Conservation (phyloP, 2,797 vertebrate genomes). For the Acestrorhynchus altus region DNA sequence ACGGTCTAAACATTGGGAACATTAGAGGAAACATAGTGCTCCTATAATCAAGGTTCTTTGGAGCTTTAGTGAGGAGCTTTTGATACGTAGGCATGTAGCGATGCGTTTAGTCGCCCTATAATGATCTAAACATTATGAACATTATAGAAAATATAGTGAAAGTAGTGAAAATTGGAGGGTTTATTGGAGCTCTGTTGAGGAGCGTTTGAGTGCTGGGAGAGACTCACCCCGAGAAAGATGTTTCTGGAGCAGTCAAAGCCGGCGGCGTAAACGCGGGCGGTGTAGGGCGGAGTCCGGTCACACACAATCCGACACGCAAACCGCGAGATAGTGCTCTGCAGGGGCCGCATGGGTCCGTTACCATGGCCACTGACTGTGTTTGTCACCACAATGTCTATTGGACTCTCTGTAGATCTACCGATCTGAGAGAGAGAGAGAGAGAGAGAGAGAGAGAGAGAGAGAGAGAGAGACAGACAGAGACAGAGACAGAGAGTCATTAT, state of each 20-base stretch:
- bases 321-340: constrained; percentile 94
- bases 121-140: no score
- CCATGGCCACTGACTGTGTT: constrained; percentile 85
- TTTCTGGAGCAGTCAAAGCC: constrained; percentile 97
- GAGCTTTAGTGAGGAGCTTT: no score
- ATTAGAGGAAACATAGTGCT: no score
- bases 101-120: no score
- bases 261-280: constrained; percentile 90
- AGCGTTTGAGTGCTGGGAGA: background rate
- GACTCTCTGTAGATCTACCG: constrained; percentile 91
- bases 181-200: no score
- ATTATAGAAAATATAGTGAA: no score
- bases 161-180: no score
- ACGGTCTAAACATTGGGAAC: no score
- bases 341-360: constrained; percentile 80
- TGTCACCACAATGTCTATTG: constrained; percentile 94
- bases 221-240: constrained; percentile 91
- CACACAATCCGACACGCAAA: constrained; percentile 97
- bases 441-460: background rate
- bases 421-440: constrained; percentile 74
- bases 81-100: no score
- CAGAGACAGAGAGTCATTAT: background rate
- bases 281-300: constrained; percentile 88
- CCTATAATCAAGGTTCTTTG: no score
- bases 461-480: background rate